phyloP scores from a whole-genome alignment of 2,797 vertebrate species.

The Sebastes minor region DNA sequence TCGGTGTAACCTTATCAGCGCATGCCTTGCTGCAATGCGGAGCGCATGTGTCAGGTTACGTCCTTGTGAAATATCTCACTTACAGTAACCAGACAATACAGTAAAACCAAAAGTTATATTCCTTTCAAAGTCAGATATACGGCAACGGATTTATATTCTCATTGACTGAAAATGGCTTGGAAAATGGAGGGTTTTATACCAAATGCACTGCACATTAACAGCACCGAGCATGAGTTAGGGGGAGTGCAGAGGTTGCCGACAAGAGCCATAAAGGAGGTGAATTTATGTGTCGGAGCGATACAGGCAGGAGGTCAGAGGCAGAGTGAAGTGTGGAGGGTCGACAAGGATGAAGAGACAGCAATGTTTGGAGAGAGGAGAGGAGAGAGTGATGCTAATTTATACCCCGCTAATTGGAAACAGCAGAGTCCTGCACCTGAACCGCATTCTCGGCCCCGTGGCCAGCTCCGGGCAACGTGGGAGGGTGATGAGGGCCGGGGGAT shows the following conservation, averaged over 20 bases:
- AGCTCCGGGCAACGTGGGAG: conserved; percentile 67
- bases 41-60: conserved; percentile 35
- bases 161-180: conserved; percentile 55
- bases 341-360: conserved; percentile 76
- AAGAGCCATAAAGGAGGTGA: conserved; percentile 77
- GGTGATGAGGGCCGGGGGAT: conserved; percentile 65
- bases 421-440: conserved; percentile 82
- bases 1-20: conserved; percentile 53
- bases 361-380: conserved; percentile 79
- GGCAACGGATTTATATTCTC: conserved; percentile 55
- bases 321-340: conserved; percentile 78
- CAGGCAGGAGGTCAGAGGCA: conserved; percentile 72
- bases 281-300: conserved; percentile 76
- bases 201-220: conserved; percentile 56
- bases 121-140: conserved; percentile 53
- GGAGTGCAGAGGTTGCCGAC: conserved; percentile 73
- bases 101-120: conserved; percentile 69
- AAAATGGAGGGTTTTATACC: conserved; percentile 53
- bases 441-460: conserved; percentile 68
- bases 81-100: conserved; percentile 65
- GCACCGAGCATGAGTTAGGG: conserved; percentile 61
- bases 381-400: conserved; percentile 82
- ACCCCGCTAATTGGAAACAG: conserved; percentile 85
- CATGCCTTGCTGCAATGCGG: conserved; percentile 25
- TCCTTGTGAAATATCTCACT: conserved; percentile 56